Evolutionary conservation across 2,797 vertebrate genomes (phyloP).

Genomic region (Paramormyrops hopkinsi): DNA sequence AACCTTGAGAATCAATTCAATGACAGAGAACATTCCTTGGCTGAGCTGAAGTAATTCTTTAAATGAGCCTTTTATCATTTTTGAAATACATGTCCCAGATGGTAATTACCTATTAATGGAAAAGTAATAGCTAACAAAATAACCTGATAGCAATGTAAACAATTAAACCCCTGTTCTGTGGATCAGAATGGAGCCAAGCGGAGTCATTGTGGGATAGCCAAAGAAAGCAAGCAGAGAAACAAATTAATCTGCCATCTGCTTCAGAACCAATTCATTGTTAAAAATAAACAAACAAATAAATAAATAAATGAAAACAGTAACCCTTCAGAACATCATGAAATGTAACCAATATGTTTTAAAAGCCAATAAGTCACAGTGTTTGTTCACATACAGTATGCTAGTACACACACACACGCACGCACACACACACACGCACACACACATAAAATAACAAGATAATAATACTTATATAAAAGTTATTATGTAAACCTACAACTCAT

Average conservation of each 20-base stretch:
- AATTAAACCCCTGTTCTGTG: slow-evolving; percentile 36
- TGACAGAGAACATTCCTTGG: background rate
- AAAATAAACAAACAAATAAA: slow-evolving; percentile 2
- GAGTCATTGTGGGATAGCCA: slow-evolving; percentile 29
- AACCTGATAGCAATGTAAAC: slow-evolving; percentile 41
- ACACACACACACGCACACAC: background rate
- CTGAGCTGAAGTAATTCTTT: slow-evolving; percentile 31
- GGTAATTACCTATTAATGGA: slow-evolving; percentile 51
- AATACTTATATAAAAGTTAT: background rate
- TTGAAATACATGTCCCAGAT: slow-evolving; percentile 50
- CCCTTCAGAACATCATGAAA: slow-evolving; percentile 38
- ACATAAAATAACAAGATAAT: background rate
- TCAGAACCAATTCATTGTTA: slow-evolving; percentile 19
- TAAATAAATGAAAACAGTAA: background rate
- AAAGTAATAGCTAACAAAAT: slow-evolving; percentile 44
- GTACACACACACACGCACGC: background rate
- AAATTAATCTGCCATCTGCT: slow-evolving; percentile 38
- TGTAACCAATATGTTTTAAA: background rate
- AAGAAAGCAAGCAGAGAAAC: slow-evolving; percentile 31
- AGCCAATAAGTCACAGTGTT: background rate
- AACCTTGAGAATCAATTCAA: slow-evolving; percentile 20
- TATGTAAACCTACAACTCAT: background rate
- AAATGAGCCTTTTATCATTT: slow-evolving; percentile 38
- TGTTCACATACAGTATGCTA: background rate
- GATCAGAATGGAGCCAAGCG: slow-evolving; percentile 21